phyloP scores from a whole-genome alignment of 2,113 vertebrate species.

The Elanus axillaris region DNA sequence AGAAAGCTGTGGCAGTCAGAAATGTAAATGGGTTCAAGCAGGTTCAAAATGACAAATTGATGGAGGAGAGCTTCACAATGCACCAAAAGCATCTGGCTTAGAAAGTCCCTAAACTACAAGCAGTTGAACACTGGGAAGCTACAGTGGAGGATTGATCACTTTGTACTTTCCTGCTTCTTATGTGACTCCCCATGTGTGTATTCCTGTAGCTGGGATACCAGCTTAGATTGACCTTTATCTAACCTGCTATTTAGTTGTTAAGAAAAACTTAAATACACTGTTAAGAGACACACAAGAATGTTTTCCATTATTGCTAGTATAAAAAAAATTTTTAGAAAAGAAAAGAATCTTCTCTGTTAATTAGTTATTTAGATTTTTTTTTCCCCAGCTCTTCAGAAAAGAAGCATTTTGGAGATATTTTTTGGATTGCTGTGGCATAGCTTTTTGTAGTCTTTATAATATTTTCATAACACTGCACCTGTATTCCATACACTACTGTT shows the following conservation, averaged over 20 bases:
- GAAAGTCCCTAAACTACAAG: not conserved
- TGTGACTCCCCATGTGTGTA: not conserved
- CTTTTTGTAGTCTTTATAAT: not conserved
- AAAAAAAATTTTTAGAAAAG: not conserved
- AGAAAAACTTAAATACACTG: not conserved
- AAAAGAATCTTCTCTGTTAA: not conserved
- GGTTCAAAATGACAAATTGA: not conserved
- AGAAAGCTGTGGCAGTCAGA: not conserved
- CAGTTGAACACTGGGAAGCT: not conserved
- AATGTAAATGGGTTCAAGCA: not conserved
- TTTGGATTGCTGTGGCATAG: not conserved
- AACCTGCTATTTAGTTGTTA: not conserved
- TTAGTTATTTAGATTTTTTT: not conserved
- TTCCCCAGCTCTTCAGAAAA: not conserved
- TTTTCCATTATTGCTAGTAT: not conserved
- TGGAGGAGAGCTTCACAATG: not conserved
- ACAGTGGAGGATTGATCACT: fast-evolving
- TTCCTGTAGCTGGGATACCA: not conserved
- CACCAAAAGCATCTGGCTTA: not conserved
- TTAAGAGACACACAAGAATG: not conserved
- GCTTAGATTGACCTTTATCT: not conserved
- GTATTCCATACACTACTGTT: not conserved
- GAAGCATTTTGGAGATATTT: not conserved
- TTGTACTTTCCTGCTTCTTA: not conserved
- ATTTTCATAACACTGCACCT: not conserved